Evolutionary conservation across 2,797 vertebrate species (phyloP).

Genomic region (Cossypha caffra): DNA sequence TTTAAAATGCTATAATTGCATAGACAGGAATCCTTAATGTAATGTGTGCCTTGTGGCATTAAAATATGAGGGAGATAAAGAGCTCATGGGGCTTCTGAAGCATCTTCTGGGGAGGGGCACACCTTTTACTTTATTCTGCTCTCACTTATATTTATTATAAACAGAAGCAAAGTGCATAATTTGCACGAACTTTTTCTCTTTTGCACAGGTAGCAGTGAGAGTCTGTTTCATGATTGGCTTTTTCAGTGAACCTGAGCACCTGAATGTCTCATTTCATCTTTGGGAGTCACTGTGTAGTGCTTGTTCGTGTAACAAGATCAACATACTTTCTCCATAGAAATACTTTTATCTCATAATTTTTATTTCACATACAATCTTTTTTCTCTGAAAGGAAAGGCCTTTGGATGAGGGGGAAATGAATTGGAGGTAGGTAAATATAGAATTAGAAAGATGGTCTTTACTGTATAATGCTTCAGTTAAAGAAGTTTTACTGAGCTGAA

Average conservation of each 20-base stretch:
- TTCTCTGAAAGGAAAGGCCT: not conserved
- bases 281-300: not conserved
- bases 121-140: not conserved
- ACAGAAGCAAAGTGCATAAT: not conserved
- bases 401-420: not conserved
- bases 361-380: not conserved
- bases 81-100: not conserved
- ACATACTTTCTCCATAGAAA: not conserved
- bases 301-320: not conserved
- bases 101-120: not conserved
- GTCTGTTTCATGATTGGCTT: not conserved
- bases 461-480: not conserved
- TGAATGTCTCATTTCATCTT: not conserved
- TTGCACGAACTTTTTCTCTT: not conserved
- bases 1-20: slow-evolving; percentile 40
- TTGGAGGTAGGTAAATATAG: not conserved
- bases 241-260: not conserved
- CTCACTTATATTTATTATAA: not conserved
- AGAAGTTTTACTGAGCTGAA: not conserved
- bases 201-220: not conserved
- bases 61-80: not conserved
- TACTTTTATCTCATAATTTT: not conserved
- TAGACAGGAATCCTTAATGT: slow-evolving; percentile 27
- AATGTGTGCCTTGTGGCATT: not conserved
- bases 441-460: not conserved